Evolutionary conservation across 2,797 vertebrate species (phyloP).

Genomic region (Gobio occitaniae): DNA sequence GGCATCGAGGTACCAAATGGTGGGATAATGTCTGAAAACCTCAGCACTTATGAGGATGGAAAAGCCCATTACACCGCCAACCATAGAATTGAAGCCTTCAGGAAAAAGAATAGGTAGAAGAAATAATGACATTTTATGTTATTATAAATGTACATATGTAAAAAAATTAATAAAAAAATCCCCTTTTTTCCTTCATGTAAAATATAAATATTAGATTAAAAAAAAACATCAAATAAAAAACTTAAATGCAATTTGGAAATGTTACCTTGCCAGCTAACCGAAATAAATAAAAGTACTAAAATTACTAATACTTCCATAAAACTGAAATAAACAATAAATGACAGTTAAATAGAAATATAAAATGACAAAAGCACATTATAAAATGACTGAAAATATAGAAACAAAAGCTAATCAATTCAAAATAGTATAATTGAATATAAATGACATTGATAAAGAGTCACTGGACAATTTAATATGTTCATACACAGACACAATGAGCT

Average conservation of each 20-base stretch:
- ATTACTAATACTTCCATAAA: background rate
- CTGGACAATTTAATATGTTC: background rate
- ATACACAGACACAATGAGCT: background rate
- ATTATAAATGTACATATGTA: too few relatives aligned
- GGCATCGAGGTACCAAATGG: conserved; percentile 95
- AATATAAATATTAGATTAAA: background rate
- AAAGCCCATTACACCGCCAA: conserved; percentile 96
- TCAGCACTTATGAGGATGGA: conserved; percentile 96
- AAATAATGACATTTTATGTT: background rate
- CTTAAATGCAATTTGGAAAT: background rate
- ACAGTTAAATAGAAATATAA: background rate
- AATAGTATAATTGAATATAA: background rate
- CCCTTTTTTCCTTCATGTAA: too few relatives aligned
- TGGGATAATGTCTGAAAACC: conserved; percentile 89
- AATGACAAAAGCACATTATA: background rate
- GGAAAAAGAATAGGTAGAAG: conserved; percentile 9
- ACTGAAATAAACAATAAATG: background rate
- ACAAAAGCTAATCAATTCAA: background rate
- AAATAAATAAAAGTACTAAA: background rate
- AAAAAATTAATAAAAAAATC: too few relatives aligned
- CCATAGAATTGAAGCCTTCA: conserved; percentile 96
- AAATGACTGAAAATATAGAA: background rate
- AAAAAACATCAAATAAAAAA: background rate
- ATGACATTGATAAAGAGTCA: background rate
- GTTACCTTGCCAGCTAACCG: background rate